Conservation (phyloP, 2,797 vertebrate species). For the Hirundo rustica region DNA sequence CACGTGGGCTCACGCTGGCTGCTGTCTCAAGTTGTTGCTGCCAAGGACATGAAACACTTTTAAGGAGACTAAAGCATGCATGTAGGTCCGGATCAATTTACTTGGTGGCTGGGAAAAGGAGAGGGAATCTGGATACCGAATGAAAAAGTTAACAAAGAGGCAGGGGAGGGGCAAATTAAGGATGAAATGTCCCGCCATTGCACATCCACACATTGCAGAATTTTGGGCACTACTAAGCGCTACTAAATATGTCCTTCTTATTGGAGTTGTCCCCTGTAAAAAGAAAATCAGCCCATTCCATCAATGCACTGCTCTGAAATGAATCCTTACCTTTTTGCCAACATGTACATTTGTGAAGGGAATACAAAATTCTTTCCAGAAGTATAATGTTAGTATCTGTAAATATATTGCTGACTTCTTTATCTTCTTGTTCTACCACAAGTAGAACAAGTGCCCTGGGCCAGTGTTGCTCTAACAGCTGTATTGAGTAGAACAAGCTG, state of each 20-base stretch:
- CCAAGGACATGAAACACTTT: not conserved
- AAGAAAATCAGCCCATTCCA: not conserved
- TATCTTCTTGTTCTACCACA: not conserved
- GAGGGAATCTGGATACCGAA: not conserved
- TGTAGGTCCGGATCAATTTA: not conserved
- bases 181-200: not conserved
- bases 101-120: not conserved
- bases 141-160: not conserved
- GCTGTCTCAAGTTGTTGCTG: not conserved
- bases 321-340: not conserved
- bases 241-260: not conserved
- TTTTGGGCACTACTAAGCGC: not conserved
- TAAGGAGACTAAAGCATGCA: not conserved
- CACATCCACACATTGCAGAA: not conserved
- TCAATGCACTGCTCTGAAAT: not conserved
- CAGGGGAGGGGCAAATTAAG: not conserved
- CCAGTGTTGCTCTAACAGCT: not conserved
- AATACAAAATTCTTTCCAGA: not conserved
- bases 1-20: fast-evolving
- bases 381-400: not conserved
- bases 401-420: not conserved
- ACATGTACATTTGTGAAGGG: not conserved
- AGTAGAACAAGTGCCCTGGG: not conserved
- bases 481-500: not conserved
- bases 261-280: not conserved